Conservation (phyloP, 1,140 invertebrate species). For the Laodelphax striatellus region DNA sequence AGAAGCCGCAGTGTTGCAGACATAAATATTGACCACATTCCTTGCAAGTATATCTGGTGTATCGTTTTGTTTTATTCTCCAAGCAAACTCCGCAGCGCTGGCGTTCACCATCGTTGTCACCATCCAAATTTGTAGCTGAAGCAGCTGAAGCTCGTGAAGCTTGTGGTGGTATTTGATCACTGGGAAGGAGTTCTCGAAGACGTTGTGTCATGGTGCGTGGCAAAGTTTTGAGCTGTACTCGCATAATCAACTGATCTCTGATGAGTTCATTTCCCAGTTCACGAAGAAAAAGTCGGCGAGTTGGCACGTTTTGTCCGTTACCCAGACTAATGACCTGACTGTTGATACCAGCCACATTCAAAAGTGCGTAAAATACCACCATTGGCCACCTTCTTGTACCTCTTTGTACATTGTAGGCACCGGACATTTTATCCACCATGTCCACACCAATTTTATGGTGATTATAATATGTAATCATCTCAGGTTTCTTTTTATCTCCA, state of each 20-base stretch:
- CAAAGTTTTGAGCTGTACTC: slow-evolving; percentile 8
- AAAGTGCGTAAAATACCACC: slow-evolving; percentile 21
- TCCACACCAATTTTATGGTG: slow-evolving; percentile 31
- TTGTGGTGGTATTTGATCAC: slow-evolving; percentile 10
- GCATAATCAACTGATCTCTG: slow-evolving; percentile 9
- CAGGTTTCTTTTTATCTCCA: slow-evolving; percentile 25
- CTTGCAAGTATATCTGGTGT: slow-evolving; percentile 12
- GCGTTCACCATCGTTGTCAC: slow-evolving; percentile 1
- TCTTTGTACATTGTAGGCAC: slow-evolving; percentile 18
- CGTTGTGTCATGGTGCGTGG: slow-evolving; percentile 7
- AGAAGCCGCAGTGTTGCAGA: slow-evolving; percentile 11
- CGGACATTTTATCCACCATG: slow-evolving; percentile 26
- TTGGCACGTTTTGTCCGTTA: slow-evolving; percentile 8
- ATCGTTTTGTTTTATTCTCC: slow-evolving; percentile 6
- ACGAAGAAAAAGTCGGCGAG: slow-evolving; percentile 12
- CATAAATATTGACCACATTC: slow-evolving; percentile 16
- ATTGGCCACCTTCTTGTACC: slow-evolving; percentile 26
- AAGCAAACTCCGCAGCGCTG: slow-evolving; percentile 8
- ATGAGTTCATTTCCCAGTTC: slow-evolving; percentile 14
- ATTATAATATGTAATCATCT: slow-evolving; percentile 31
- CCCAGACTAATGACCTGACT: slow-evolving; percentile 11
- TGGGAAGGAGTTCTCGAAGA: slow-evolving; percentile 11
- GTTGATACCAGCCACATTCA: slow-evolving; percentile 29
- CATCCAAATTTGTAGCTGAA: too few species aligned
- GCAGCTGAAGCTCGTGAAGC: not conserved